Evolutionary conservation across 1,140 invertebrate genomes (phyloP).

Genomic region (Asobara japonica): DNA sequence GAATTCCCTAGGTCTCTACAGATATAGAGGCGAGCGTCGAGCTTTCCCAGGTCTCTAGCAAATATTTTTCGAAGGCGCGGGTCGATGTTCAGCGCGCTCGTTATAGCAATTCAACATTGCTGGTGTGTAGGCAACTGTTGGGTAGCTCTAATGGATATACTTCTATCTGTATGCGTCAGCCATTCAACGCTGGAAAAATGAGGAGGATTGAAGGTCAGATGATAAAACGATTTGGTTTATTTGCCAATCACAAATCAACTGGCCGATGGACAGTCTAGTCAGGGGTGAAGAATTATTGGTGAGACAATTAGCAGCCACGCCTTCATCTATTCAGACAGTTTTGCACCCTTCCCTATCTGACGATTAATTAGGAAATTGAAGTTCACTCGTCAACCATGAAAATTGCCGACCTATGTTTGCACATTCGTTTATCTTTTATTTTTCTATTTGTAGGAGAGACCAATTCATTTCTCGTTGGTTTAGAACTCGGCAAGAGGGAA

Average conservation of each 20-base stretch:
- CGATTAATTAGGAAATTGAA: conserved; percentile 31
- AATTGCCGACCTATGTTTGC: background rate
- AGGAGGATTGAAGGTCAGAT: background rate
- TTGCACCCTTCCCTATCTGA: background rate
- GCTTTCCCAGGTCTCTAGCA: conserved; percentile 11
- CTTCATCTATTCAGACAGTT: background rate
- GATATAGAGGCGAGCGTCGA: background rate
- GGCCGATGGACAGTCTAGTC: background rate
- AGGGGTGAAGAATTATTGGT: conserved; percentile 21
- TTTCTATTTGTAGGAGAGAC: background rate
- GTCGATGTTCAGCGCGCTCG: conserved; percentile 25
- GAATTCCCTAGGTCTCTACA: background rate
- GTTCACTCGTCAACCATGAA: conserved; percentile 18
- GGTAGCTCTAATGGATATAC: background rate
- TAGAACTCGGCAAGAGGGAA: no score
- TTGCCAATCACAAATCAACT: conserved; percentile 13
- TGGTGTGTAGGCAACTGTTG: background rate
- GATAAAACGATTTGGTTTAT: conserved; percentile 10
- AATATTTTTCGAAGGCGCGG: conserved; percentile 35
- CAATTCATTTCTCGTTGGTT: no score
- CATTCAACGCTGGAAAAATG: background rate
- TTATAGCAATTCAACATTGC: conserved; percentile 18
- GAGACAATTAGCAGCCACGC: conserved; percentile 30
- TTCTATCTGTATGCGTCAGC: background rate
- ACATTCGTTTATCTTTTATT: no score